Conservation (phyloP, 1,140 invertebrate genomes). For the Atta colombica region DNA sequence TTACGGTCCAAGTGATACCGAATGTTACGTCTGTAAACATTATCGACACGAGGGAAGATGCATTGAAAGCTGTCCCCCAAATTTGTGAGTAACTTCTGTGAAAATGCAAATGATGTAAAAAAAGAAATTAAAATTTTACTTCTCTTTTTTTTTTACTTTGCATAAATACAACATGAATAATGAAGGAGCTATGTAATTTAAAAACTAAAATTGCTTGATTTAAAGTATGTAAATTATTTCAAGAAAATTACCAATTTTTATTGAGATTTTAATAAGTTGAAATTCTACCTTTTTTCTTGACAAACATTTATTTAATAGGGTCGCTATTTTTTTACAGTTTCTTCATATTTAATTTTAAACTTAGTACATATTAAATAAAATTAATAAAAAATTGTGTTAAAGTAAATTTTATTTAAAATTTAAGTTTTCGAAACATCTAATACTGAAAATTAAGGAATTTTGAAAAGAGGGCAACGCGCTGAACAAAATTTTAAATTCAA, state of each 20-base stretch:
- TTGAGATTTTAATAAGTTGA: background rate
- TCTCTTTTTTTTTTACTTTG: too few species aligned
- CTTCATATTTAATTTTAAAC: background rate
- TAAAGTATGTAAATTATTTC: conserved; percentile 19
- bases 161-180: background rate
- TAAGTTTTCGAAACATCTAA: background rate
- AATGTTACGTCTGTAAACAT: conserved; percentile 88
- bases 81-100: conserved; percentile 78
- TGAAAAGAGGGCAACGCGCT: background rate
- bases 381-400: background rate
- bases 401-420: background rate
- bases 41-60: conserved; percentile 86
- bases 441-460: background rate
- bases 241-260: conserved; percentile 2
- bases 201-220: conserved; percentile 16
- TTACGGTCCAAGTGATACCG: conserved; percentile 79
- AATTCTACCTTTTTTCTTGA: background rate
- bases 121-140: background rate
- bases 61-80: conserved; percentile 85
- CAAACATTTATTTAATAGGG: background rate
- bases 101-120: background rate
- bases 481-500: background rate
- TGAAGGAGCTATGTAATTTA: background rate
- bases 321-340: conserved; percentile 3
- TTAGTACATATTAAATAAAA: background rate